A percentile compares a stretch with the other conserved stretches of the same genome.
phyloP scores from a whole-genome alignment of 1,140 invertebrate genomes.

The Cotesia glomerata region DNA sequence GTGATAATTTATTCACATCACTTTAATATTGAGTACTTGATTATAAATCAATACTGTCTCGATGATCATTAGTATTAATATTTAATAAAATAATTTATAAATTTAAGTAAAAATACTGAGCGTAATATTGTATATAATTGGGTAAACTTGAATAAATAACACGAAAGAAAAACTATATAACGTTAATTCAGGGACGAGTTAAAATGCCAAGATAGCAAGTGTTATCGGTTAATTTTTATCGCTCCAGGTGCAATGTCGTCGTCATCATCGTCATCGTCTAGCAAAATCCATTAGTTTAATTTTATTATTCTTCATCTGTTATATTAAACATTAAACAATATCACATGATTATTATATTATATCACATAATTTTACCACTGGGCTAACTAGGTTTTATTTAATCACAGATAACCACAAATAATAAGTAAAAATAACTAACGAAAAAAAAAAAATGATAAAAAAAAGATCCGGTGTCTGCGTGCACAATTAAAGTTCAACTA shows the following conservation, averaged over 20 bases:
- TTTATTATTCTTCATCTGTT: not conserved
- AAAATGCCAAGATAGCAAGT: conserved; percentile 17
- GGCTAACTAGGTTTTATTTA: not conserved
- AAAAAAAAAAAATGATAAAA: not conserved
- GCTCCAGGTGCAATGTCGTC: conserved; percentile 24
- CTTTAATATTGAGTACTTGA: no score
- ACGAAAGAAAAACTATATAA: not conserved
- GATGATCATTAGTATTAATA: no score
- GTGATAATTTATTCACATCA: no score
- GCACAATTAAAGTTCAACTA: conserved; percentile 26
- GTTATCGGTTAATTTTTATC: conserved; percentile 26
- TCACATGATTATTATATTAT: not conserved
- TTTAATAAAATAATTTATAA: no score
- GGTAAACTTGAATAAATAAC: not conserved
- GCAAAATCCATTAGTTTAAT: not conserved
- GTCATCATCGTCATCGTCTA: conserved; percentile 3
- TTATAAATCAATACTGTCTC: no score
- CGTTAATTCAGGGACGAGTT: conserved; percentile 18
- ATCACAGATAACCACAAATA: not conserved
- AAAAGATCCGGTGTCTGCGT: not conserved
- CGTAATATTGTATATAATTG: no score
- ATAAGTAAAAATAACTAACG: not conserved
- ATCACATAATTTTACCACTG: no score
- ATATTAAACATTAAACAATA: not conserved
- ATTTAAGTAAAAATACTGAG: no score